Evolutionary conservation across 2,888 invertebrate genomes (phyloP).

Genomic region (Melanostoma mellinum): DNA sequence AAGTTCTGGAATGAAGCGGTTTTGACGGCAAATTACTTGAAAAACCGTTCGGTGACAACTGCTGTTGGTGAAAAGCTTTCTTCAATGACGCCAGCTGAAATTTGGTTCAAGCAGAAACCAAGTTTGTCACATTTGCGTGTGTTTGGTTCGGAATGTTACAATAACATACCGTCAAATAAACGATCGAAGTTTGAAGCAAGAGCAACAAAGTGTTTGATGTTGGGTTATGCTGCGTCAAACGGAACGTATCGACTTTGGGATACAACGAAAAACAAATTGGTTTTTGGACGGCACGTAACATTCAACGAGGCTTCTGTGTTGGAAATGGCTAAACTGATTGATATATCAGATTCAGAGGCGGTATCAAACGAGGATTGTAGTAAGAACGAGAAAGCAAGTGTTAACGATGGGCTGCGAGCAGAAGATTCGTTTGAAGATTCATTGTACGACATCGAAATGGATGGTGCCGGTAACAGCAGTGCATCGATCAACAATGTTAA

Average conservation of each 20-base stretch:
- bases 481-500: background rate
- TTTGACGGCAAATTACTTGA: background rate
- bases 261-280: background rate
- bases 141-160: background rate
- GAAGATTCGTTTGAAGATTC: too few relatives aligned
- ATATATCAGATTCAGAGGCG: background rate
- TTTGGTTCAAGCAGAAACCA: conserved; percentile 1
- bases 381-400: too few relatives aligned
- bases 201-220: background rate
- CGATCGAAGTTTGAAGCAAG: background rate
- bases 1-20: conserved; percentile 1
- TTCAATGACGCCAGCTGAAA: conserved; percentile 1
- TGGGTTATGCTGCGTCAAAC: background rate
- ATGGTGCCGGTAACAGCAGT: too few relatives aligned
- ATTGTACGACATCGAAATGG: too few relatives aligned
- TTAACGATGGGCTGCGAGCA: too few relatives aligned
- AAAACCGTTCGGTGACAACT: background rate
- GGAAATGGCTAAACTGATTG: background rate
- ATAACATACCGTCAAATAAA: background rate
- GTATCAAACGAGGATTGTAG: background rate
- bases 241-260: background rate
- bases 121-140: conserved; percentile 1
- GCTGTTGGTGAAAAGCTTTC: background rate
- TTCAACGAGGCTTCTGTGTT: background rate
- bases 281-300: background rate